Evolutionary conservation across 2,113 vertebrate genomes (phyloP), one percentile per base, ranked within the genome.

Genomic region (Aldabrachelys gigantea): DNA sequence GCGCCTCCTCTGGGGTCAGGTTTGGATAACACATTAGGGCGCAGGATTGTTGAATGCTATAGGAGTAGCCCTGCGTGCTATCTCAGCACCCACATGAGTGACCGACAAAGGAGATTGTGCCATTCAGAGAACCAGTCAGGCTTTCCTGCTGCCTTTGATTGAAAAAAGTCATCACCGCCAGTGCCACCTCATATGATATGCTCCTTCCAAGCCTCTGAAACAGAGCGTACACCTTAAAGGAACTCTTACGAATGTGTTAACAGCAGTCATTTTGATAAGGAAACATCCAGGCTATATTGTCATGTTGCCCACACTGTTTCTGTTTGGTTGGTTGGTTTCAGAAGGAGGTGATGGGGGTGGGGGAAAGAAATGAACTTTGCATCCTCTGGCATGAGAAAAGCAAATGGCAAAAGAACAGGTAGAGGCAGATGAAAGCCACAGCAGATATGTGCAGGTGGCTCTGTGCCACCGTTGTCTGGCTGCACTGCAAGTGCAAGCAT

Each of bases 151-250:
- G 90, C 80, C 9, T 0, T 82, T 24, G 78, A 89, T 80, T 24
- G 80, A 89, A 83, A 76, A 97, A 95, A 93, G 80, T 54, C 87
- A 41, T 90, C 83, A 10, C 72, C 57, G 85, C 87, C 49, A 79
- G 87, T 94, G 49, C 49, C 59, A 31, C 59, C 12, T 93, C 93
- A 53, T 19, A 87, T 82, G 59, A 57, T 83, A 88, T 53, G 94
- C 86, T 88, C 90, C 94, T 97, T 84, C 69, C 83, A 80, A 62
- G 88, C 84, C 94, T 95, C 87, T 82, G 89, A 96, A 95, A 82
- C 85, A 87, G 65, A 80, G 65, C 85, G 72, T 5, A 59, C 79
- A 91, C 89, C 88, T 94, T 84, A 85, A 90, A 92, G 49, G 81
- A 84, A 49, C 52, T 88, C 88, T 62, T 81, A 47, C 85, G 86